phyloP scores from a whole-genome alignment of 2,113 vertebrate species.

The Spheniscus mendiculus region DNA sequence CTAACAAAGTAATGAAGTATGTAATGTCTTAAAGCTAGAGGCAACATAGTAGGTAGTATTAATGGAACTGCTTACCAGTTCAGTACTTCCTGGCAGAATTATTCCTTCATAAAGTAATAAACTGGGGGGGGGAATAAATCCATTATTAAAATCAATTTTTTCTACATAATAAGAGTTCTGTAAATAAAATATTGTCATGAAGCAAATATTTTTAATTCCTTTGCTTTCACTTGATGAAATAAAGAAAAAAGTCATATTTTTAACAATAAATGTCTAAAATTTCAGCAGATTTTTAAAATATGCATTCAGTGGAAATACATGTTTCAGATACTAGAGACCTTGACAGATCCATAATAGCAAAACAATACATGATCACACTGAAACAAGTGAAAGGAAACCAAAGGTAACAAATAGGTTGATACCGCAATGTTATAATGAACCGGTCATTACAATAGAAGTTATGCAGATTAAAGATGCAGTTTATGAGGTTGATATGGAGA shows the following conservation, averaged over 20 bases:
- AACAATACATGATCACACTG: not conserved
- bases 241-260: not conserved
- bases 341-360: not conserved
- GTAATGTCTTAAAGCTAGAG: not conserved
- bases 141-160: not conserved
- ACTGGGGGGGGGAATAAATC: not conserved
- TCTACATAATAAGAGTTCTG: not conserved
- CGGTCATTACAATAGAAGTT: not conserved
- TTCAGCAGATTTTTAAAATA: not conserved
- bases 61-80: not conserved
- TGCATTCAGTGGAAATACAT: not conserved
- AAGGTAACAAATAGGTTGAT: not conserved
- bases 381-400: not conserved
- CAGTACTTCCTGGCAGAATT: not conserved
- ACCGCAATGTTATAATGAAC: not conserved
- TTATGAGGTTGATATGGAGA: not conserved
- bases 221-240: not conserved
- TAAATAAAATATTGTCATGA: not conserved
- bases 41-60: not conserved
- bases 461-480: not conserved
- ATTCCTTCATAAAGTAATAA: not conserved
- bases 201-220: not conserved
- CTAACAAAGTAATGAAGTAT: not conserved
- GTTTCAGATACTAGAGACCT: not conserved
- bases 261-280: not conserved